Evolutionary conservation across 2,888 invertebrate species (phyloP).

Genomic region (Napeogenes inachia): DNA sequence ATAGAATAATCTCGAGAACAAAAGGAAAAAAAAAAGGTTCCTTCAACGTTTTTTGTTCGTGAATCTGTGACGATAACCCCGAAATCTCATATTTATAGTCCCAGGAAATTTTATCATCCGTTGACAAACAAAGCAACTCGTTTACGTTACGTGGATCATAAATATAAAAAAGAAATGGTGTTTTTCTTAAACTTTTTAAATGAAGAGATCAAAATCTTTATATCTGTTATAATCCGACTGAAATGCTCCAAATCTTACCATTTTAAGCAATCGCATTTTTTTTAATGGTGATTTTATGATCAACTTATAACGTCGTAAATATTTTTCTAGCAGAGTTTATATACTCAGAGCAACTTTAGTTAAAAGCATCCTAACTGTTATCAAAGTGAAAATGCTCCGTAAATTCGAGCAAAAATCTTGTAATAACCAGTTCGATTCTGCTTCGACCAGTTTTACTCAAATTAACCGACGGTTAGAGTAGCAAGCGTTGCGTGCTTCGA

Average conservation of each 20-base stretch:
- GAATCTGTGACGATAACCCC: constrained; percentile 23
- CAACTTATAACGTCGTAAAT: no score
- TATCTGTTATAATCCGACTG: no score
- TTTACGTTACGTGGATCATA: constrained; percentile 11
- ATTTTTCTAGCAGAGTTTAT: no score
- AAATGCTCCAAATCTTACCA: no score
- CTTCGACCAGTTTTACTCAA: constrained; percentile 40
- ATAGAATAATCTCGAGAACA: constrained; percentile 50
- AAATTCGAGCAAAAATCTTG: constrained; percentile 39
- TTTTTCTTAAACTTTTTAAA: not conserved
- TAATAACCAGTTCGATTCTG: constrained; percentile 39
- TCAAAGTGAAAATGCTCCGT: constrained; percentile 18
- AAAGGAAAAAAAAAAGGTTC: constrained; percentile 25
- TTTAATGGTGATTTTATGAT: no score
- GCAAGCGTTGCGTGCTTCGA: constrained; percentile 48
- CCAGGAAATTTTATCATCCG: constrained; percentile 20
- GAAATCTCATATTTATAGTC: constrained; percentile 21
- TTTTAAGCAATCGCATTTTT: no score
- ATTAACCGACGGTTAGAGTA: constrained; percentile 42
- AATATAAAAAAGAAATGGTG: constrained; percentile 11
- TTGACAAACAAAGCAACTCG: constrained; percentile 22
- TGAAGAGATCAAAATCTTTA: not conserved
- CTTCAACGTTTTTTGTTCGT: constrained; percentile 21
- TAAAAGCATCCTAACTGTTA: constrained; percentile 2
- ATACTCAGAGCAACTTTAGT: no score